phyloP scores from a whole-genome alignment of 2,797 vertebrate genomes.

The Aplochiton taeniatus region DNA sequence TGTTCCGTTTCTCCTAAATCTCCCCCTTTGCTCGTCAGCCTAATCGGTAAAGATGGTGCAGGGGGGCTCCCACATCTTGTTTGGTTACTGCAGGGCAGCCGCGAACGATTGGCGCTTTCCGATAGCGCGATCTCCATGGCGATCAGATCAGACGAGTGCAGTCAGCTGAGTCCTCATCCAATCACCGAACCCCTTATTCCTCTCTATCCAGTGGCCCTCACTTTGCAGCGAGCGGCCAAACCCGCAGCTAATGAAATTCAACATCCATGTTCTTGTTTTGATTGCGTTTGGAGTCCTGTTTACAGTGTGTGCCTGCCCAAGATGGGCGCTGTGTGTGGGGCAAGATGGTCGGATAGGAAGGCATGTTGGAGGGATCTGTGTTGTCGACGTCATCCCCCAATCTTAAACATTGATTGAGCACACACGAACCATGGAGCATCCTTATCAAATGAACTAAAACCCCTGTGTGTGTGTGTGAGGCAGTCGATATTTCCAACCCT shows the following conservation, averaged over 20 bases:
- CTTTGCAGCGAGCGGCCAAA: slow-evolving; percentile 11
- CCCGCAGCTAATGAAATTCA: slow-evolving; percentile 17
- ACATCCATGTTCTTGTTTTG: neutral
- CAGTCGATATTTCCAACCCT: slow-evolving; percentile 29
- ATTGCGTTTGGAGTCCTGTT: too few relatives aligned
- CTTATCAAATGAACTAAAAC: too few relatives aligned
- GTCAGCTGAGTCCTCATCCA: slow-evolving; percentile 39
- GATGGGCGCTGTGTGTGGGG: too few relatives aligned
- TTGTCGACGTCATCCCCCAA: too few relatives aligned
- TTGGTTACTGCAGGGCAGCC: slow-evolving; percentile 65
- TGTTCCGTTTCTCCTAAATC: slow-evolving; percentile 54
- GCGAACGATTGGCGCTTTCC: slow-evolving; percentile 52
- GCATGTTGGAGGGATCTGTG: too few relatives aligned
- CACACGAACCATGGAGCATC: slow-evolving; percentile 11
- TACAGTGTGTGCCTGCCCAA: too few relatives aligned
- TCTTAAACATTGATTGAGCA: too few relatives aligned
- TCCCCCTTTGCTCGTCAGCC: slow-evolving; percentile 54
- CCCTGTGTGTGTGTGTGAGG: slow-evolving; percentile 4
- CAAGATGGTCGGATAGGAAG: too few relatives aligned
- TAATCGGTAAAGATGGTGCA: slow-evolving; percentile 63
- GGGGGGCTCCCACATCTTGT: slow-evolving; percentile 62
- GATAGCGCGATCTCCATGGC: slow-evolving; percentile 63
- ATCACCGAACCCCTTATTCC: slow-evolving; percentile 31
- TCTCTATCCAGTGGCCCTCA: slow-evolving; percentile 27
- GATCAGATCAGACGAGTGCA: slow-evolving; percentile 58